Evolutionary conservation across 2,113 vertebrate genomes (phyloP).

Genomic region (Gopherus flavomarginatus): DNA sequence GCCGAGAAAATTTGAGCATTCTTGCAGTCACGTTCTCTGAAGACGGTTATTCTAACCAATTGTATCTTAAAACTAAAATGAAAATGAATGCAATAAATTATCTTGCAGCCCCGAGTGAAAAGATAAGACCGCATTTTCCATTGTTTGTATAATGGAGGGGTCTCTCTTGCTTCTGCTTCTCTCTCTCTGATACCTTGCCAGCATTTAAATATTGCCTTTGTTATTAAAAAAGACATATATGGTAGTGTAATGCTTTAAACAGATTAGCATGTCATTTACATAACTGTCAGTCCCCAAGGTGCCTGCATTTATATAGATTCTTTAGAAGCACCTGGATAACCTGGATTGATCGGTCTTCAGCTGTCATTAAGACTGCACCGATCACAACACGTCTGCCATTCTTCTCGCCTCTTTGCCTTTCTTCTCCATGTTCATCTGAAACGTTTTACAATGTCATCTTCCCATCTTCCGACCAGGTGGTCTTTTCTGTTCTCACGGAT

Average conservation of each 20-base stretch:
- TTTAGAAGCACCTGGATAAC: not conserved
- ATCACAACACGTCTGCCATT: too few relatives aligned
- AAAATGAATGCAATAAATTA: constrained; percentile 69
- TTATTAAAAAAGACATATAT: constrained; percentile 66
- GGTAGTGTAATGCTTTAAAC: constrained; percentile 55
- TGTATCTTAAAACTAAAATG: constrained; percentile 66
- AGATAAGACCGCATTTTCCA: constrained; percentile 69
- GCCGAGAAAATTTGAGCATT: constrained; percentile 48
- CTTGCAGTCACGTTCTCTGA: constrained; percentile 5
- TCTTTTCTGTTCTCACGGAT: too few relatives aligned
- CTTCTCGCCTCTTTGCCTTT: too few relatives aligned
- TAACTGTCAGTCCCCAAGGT: not conserved
- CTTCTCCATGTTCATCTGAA: too few relatives aligned
- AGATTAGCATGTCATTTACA: constrained; percentile 61
- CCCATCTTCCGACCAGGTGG: too few relatives aligned
- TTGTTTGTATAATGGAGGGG: constrained; percentile 62
- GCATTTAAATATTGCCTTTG: constrained; percentile 64
- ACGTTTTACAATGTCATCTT: too few relatives aligned
- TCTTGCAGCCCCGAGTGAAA: constrained; percentile 65
- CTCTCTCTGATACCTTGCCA: constrained; percentile 49
- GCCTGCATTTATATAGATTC: not conserved
- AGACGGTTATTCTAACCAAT: constrained; percentile 38
- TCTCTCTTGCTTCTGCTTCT: constrained; percentile 36
- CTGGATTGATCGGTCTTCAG: too few relatives aligned
- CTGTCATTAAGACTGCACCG: too few relatives aligned